Evolutionary conservation across 2,888 invertebrate species (phyloP).

Genomic region (Metellina segmentata): DNA sequence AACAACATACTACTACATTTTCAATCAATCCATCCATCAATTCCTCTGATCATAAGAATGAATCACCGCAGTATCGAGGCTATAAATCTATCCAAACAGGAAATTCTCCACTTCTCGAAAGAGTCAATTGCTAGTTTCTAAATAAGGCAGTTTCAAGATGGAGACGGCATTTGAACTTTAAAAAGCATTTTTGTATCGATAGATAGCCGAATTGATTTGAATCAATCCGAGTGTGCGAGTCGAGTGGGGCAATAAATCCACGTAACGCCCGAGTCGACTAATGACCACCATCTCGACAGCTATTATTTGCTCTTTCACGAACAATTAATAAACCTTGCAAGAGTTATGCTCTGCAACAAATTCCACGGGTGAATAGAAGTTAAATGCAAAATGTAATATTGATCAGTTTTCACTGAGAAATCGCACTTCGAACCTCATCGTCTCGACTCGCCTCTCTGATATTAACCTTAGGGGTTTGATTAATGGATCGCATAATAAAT

Average conservation of each 20-base stretch:
- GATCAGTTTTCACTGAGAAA: constrained; percentile 52
- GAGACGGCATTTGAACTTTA: neutral
- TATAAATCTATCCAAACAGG: no score
- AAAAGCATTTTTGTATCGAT: neutral
- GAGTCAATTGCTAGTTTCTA: no score
- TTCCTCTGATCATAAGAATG: no score
- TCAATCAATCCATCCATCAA: no score
- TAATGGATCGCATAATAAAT: constrained; percentile 66
- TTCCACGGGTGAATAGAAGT: constrained; percentile 24
- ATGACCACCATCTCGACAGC: constrained; percentile 52
- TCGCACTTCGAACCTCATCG: constrained; percentile 51
- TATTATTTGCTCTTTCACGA: constrained; percentile 65
- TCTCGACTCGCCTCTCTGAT: constrained; percentile 30
- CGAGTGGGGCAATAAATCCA: constrained; percentile 31
- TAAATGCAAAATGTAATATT: constrained; percentile 59
- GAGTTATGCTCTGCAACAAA: constrained; percentile 48
- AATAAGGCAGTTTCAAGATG: no score
- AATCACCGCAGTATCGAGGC: no score
- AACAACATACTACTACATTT: no score
- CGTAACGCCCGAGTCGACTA: constrained; percentile 33
- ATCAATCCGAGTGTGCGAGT: neutral
- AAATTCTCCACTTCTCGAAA: no score
- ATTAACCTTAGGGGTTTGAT: constrained; percentile 67
- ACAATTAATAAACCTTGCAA: constrained; percentile 46
- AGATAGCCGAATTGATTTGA: constrained; percentile 29